Conservation (phyloP, 2,797 vertebrate species). For the Sylvilagus floridanus region DNA sequence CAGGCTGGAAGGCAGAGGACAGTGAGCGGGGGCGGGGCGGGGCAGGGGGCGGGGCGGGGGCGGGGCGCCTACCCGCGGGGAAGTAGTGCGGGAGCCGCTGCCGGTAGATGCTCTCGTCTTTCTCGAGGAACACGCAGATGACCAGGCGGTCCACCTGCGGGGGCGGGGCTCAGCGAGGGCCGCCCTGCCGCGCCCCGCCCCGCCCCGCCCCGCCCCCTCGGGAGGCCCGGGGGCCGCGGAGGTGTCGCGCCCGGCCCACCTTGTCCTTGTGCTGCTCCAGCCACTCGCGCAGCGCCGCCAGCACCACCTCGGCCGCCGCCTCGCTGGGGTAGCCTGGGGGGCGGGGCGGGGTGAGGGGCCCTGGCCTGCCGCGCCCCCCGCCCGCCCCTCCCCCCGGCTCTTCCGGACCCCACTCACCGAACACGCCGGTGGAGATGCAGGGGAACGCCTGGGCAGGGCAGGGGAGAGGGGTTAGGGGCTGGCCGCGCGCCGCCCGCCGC, state of each 20-base stretch:
- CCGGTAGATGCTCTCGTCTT: slow-evolving; percentile 91
- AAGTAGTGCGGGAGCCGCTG: slow-evolving; percentile 92
- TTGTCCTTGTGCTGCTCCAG: slow-evolving; percentile 92
- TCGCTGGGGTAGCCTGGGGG: slow-evolving; percentile 92
- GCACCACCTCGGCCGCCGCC: slow-evolving; percentile 91
- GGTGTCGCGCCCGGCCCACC: slow-evolving; percentile 82
- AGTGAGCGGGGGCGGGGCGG: slow-evolving; percentile 32
- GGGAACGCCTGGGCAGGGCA: slow-evolving; percentile 83
- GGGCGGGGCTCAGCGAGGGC: too few relatives aligned
- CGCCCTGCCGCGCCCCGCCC: fast-evolving
- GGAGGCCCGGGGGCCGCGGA: too few relatives aligned
- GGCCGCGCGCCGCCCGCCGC: not conserved
- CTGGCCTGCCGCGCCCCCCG: not conserved
- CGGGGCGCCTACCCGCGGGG: slow-evolving; percentile 89
- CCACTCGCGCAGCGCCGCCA: slow-evolving; percentile 91
- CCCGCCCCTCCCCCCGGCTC: fast-evolving
- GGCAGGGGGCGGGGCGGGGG: fast-evolving
- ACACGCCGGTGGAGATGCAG: slow-evolving; percentile 86
- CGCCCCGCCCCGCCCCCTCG: fast-evolving
- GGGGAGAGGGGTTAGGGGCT: not conserved
- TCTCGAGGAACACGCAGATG: slow-evolving; percentile 93
- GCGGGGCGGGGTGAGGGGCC: not conserved
- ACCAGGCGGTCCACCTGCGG: slow-evolving; percentile 93
- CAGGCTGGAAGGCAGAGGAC: slow-evolving; percentile 85
- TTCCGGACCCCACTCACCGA: slow-evolving; percentile 80